Conservation (phyloP, 2,797 vertebrate species). For the Taenioides sp. region DNA sequence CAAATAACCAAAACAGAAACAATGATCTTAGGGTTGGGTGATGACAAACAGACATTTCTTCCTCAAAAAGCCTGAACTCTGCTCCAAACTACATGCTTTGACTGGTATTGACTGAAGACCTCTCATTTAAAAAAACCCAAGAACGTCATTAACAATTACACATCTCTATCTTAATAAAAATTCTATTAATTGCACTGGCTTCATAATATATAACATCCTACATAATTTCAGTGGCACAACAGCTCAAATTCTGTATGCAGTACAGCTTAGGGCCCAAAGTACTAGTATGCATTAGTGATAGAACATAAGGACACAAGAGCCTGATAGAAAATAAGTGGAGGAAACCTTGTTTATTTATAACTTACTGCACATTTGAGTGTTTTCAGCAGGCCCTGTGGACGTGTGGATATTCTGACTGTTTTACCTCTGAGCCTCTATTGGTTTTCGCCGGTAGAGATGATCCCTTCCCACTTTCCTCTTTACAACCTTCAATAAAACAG, state of each 20-base stretch:
- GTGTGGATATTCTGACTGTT: slow-evolving; percentile 31
- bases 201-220: background rate
- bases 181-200: background rate
- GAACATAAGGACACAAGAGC: background rate
- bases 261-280: background rate
- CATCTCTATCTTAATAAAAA: too few relatives aligned
- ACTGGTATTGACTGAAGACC: too few relatives aligned
- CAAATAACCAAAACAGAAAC: too few relatives aligned
- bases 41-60: too few relatives aligned
- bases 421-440: slow-evolving; percentile 47
- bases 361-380: slow-evolving; percentile 17
- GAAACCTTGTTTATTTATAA: slow-evolving; percentile 9
- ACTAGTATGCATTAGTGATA: background rate
- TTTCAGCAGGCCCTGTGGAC: slow-evolving; percentile 17
- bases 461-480: slow-evolving; percentile 66
- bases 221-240: background rate
- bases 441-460: slow-evolving; percentile 58
- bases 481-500: slow-evolving; percentile 72
- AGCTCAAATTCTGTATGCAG: background rate
- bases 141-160: too few relatives aligned
- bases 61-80: too few relatives aligned
- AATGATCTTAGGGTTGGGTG: too few relatives aligned
- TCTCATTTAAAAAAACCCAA: too few relatives aligned
- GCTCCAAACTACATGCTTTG: too few relatives aligned
- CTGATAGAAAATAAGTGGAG: slow-evolving; percentile 1